Base-by-base conservation (phyloP, 1,140 invertebrate species). In the Drosophila sp. region DNA sequence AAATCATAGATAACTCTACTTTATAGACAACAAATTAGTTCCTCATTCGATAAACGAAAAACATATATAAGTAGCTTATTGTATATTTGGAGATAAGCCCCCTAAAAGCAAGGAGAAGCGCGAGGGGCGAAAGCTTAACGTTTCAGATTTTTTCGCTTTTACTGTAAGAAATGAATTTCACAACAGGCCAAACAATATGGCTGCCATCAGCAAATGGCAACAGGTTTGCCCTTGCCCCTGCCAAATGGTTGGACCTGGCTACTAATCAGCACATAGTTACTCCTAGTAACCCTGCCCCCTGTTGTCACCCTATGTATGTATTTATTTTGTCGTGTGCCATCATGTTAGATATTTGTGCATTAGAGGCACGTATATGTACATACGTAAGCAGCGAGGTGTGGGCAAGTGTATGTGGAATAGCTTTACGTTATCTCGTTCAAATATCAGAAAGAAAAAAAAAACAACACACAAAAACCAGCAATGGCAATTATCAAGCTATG, bases 251-350 rank as follows among this genome's bases (percentile, higher is more conserved):
- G 47, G 10, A 29, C 11, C 3, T 6, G 11, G 8, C 8, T 38
- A 54, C 77, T 77, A 84, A 85, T 85, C 81, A 85, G 78, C 72
- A 38, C 56, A 80, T 82, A 70, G 57, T 60, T 66, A 80, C 72
- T 29, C 29, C 10, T 17, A 17, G 17, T 17, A 17, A 17, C 17
- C 17, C 17, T 29, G 55, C 38, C 23, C 40, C 55, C 63, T 40
- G 35, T 47, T 6, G 6, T 5, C 6, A 35, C 33, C 33, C 7
- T 35, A 38, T 11, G 35, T 35, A 38, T 11, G 35, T 17, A 38
- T 3, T 44, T 30, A 17, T 38, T 3, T 44, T 30, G 27, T 38
- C 70, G 40, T 41, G 40, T 50, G 25, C 2, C 25, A 50, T 50
- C 11, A 1, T 38, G 35, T 58, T 44, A 69, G 81, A 86, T 86